A percentile compares a stretch with the other conserved stretches of the same genome.
Conservation (phyloP, 2,113 vertebrate species). For the Paedocypris sp. region DNA sequence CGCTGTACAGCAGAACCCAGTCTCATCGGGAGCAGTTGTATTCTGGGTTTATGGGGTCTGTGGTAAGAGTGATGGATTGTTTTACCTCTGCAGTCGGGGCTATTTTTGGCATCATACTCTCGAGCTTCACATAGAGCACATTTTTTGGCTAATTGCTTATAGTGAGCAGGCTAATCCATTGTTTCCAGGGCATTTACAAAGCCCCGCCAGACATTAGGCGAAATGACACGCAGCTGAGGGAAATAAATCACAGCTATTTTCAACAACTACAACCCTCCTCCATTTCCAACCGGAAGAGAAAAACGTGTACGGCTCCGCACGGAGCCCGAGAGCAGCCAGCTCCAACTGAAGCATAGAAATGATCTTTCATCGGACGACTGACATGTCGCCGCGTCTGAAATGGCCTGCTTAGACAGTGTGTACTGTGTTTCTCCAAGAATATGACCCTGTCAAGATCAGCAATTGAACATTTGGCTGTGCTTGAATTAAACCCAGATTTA, state of each 20-base stretch:
- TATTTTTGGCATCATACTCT: slow-evolving; percentile 38
- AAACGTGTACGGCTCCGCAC: background rate
- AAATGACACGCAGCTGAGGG: slow-evolving; percentile 36
- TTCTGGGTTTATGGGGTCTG: background rate
- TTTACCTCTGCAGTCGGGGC: slow-evolving; percentile 14
- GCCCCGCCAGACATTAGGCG: slow-evolving; percentile 46
- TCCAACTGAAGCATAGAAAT: slow-evolving; percentile 1
- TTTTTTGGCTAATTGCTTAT: slow-evolving; percentile 39
- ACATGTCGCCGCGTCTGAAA: no score
- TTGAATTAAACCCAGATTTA: no score
- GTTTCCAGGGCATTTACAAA: slow-evolving; percentile 49
- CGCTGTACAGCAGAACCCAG: slow-evolving; percentile 9
- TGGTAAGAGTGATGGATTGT: slow-evolving; percentile 14
- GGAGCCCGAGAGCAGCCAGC: slow-evolving; percentile 6
- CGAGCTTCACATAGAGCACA: slow-evolving; percentile 30
- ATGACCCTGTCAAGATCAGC: no score
- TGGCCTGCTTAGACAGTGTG: no score
- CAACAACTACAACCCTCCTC: slow-evolving; percentile 8
- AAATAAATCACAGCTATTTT: slow-evolving; percentile 29
- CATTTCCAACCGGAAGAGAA: slow-evolving; percentile 12
- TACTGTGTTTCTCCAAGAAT: no score
- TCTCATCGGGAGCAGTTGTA: slow-evolving; percentile 21
- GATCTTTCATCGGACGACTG: background rate
- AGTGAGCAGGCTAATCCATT: slow-evolving; percentile 39
- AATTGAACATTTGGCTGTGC: no score